Base-by-base conservation (phyloP, 2,888 invertebrate species). In the Philhelius pedissequus region DNA sequence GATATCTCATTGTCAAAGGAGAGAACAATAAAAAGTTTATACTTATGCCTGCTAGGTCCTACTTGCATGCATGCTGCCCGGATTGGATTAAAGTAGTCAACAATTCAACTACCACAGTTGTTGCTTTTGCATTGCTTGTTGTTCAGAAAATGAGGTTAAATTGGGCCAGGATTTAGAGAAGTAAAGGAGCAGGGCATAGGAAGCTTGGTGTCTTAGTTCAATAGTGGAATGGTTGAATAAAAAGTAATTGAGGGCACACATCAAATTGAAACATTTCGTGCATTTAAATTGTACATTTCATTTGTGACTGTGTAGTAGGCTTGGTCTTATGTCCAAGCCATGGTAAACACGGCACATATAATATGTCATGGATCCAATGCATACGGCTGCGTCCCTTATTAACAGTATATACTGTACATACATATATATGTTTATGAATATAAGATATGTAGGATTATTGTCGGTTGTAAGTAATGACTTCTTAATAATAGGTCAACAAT, bases 201-300 rank as follows among this genome's bases (percentile, higher is more conserved):
- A n/a, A 25, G 60, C 20, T 38, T 11, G n/a, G 50, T 25, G 18
- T 20, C 4, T 45, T 13, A 11, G 18, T 20, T 64, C 56, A 56
- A 20, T 84, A 66, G 58, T 75, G 54, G 78, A 66, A 52, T 75
- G 54, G 78, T 66, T 78, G 58, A 60, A 84, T 84, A 75, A 75
- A 70, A 52, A 58, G 54, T 75, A 84, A 84, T 84, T 84, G 78
- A 83, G 74, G 64, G 60, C 71, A 75, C 79, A 79, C 74, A 79
- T 75, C 75, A 84, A 84, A 84, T 84, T 84, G 84, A 84, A 84
- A 79, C 75, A 79, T 84, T 79, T 84, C 84, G 79, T 84, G 84
- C 84, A 79, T 79, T 71, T 84, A 79, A 84, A 79, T 84, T 66
- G 79, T 64, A 83, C 69, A 75, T 74, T 78, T 78, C 69, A 75